Evolutionary conservation across 2,888 invertebrate genomes (phyloP).

Genomic region (Habrosyne pyritoides): DNA sequence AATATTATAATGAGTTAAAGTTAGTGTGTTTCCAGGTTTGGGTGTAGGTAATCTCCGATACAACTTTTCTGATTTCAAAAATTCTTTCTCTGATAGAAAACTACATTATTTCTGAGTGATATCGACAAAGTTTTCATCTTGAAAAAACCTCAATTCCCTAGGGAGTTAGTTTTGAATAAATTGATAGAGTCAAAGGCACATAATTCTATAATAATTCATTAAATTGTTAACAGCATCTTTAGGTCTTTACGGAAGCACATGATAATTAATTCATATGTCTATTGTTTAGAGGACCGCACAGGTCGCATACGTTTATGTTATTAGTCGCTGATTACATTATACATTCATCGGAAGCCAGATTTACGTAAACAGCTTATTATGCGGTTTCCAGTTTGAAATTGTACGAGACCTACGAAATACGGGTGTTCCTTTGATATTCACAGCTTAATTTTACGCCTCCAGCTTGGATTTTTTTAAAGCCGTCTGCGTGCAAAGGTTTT

Average conservation of each 20-base stretch:
- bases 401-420: constrained; percentile 42
- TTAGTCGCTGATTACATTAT: constrained; percentile 73
- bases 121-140: too few relatives aligned
- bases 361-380: constrained; percentile 71
- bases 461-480: constrained; percentile 47
- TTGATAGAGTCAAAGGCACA: too few relatives aligned
- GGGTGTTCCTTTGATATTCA: constrained; percentile 47
- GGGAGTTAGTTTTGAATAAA: too few relatives aligned
- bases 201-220: too few relatives aligned
- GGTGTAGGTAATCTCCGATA: too few relatives aligned
- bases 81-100: too few relatives aligned
- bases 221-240: too few relatives aligned
- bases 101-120: too few relatives aligned
- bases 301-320: constrained; percentile 46
- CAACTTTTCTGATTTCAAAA: too few relatives aligned
- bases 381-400: constrained; percentile 51
- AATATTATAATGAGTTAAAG: too few relatives aligned
- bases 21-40: too few relatives aligned
- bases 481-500: constrained; percentile 49
- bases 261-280: constrained; percentile 24
- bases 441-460: constrained; percentile 53
- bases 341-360: constrained; percentile 73
- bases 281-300: constrained; percentile 22
- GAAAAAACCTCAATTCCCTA: too few relatives aligned
- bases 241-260: background rate